Evolutionary conservation across 1,140 invertebrate genomes (phyloP).

Genomic region (Drosophila busckii): DNA sequence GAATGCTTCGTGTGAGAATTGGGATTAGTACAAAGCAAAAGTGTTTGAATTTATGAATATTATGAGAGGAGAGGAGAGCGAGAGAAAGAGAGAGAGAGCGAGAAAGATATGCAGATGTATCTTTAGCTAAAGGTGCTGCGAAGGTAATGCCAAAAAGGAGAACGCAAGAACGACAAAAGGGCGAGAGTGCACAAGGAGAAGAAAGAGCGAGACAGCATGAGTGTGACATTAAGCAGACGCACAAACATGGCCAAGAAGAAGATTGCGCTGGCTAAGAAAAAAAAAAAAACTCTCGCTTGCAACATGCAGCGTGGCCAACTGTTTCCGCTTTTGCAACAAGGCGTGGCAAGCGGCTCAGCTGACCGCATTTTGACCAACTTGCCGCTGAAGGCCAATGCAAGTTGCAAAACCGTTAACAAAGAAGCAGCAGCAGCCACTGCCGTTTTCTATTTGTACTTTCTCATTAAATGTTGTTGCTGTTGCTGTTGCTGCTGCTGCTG

Average conservation of each 20-base stretch:
- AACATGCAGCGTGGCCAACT: too few species aligned
- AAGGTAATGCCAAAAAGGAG: slow-evolving; percentile 12
- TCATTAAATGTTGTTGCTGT: slow-evolving; percentile 36
- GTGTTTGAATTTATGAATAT: slow-evolving; percentile 50
- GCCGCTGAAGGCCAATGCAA: background rate
- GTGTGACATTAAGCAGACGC: slow-evolving; percentile 38
- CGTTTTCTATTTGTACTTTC: slow-evolving; percentile 75
- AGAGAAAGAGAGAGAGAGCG: background rate
- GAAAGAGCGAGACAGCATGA: background rate
- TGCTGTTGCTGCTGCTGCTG: slow-evolving; percentile 8
- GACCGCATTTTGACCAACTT: too few species aligned
- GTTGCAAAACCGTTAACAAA: slow-evolving; percentile 25
- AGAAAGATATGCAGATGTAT: background rate
- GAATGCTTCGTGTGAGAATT: slow-evolving; percentile 22
- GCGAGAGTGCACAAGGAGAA: slow-evolving; percentile 16
- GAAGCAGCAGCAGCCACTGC: slow-evolving; percentile 14
- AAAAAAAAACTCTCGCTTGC: too few species aligned
- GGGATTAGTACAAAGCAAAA: slow-evolving; percentile 33
- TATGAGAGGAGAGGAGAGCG: slow-evolving; percentile 8
- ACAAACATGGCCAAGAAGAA: slow-evolving; percentile 41
- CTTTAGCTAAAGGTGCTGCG: too few species aligned
- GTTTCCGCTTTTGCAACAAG: too few species aligned
- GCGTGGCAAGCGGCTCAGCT: too few species aligned
- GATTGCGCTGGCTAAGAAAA: too few species aligned
- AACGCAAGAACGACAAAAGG: slow-evolving; percentile 25